Base-by-base conservation (phyloP, 2,888 invertebrate genomes). In the Eupithecia dodoneata region DNA sequence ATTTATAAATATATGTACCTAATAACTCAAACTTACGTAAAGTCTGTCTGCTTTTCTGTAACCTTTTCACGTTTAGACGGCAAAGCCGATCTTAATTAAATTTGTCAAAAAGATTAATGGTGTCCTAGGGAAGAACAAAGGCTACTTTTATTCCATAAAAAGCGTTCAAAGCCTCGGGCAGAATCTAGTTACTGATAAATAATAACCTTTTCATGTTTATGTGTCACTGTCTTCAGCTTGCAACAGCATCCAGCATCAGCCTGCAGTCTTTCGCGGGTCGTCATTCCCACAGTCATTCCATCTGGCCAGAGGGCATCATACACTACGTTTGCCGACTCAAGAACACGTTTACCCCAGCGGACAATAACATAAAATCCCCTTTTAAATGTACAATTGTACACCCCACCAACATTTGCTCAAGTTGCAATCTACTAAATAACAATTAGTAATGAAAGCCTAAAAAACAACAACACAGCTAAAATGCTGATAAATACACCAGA, bases 401-500 rank as follows among this genome's bases (percentile, higher is more conserved):
- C 55, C 7, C 9, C 18, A 3, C 9, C 55, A n/a, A 18, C 2
- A 18, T 18, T 59, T n/a, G 45, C n/a, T 15, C 67, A 15, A 7
- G 44, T 70, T 66, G 47, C 76, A 63, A 72, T 76, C 71, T 47
- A 76, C 72, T 41, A 72, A 75, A 79, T 66, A 71, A 66, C 71
- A 79, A 79, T 79, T 79, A 79, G 76, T 71, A 66, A 52, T 59
- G 55, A 76, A 75, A 72, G 70, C 76, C 65, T 71, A 73, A 79
- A 79, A 74, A 72, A 65, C 45, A 76, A 59, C 59, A 76, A 79
- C 67, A 72, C 42, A 18, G 69, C 74, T 59, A 45, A 70, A 79
- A 71, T 71, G 65, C 76, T 74, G 74, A 78, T 78, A 78, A 79
- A 79, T 79, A 73, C 73, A 72, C 74, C 72, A 72, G 72, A 67